Evolutionary conservation across 2,113 vertebrate genomes (phyloP), one percentile per base, ranked within the genome.

Genomic region (Salvator merianae): DNA sequence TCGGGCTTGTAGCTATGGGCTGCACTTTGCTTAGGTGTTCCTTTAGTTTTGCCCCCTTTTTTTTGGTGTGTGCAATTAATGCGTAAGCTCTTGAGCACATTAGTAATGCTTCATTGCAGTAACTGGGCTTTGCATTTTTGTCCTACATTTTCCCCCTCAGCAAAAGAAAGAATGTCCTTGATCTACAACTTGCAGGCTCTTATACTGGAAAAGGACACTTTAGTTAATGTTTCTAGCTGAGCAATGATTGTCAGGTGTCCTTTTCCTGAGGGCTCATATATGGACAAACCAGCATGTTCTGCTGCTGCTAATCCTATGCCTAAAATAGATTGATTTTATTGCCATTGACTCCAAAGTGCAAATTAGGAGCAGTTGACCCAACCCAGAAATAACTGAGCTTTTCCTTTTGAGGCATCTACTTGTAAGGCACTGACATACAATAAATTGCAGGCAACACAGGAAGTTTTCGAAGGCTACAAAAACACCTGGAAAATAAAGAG

Each of bases 1-100:
- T 91, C 92, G 90, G 86, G 91, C 91, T 90, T 91, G 91, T 91
- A 92, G 88, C 92, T 94, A 92, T 92, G 79, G 40, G 73, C 90
- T 91, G 88, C 86, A 90, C 87, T 92, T 93, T 92, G 89, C 84
- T 85, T 88, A 80, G 38, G 26, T 86, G 76, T 89, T 88, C 86
- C 89, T 85, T 88, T 59, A 59, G 20, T 72, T 80, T 50, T 86
- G 85, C 78, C 73, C 83, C 66, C 91, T 43, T 90, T 91, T 84
- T 90, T 83, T 87, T 87, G 84, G 47, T 88, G 86, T 40, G n/a
- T 74, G 74, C 81, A 84, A 88, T 91, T 92, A 93, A 81, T 90
- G 83, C 86, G 63, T 89, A 86, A 91, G 73, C 85, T 84, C 7
- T 85, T 74, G 84, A 87, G 74, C 22, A 13, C 13, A 55, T 90